Percentiles rank a stretch among this genome's conserved stretches.
Evolutionary conservation across 2,113 vertebrate genomes (phyloP).

Genomic region (Accipiter cooperii): DNA sequence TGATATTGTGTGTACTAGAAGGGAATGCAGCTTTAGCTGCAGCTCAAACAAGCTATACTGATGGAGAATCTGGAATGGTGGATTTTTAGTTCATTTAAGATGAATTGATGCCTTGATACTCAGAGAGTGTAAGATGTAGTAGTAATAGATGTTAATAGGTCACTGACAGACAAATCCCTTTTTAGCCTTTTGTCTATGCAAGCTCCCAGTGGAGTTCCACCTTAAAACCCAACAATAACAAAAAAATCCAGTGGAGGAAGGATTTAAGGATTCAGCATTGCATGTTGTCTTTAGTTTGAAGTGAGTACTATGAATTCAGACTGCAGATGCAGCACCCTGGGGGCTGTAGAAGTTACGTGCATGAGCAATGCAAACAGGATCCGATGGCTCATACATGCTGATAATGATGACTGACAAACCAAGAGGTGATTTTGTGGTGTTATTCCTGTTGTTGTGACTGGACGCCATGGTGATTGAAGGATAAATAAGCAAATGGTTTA

Average conservation of each 20-base stretch:
- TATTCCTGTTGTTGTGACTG: not conserved
- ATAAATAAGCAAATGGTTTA: not conserved
- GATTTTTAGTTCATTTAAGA: not conserved
- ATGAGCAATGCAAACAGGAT: not conserved
- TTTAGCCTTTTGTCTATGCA: not conserved
- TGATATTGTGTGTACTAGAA: not conserved
- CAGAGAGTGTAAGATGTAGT: not conserved
- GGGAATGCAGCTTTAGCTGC: not conserved
- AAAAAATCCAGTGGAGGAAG: not conserved
- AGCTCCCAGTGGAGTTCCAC: not conserved
- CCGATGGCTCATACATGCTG: not conserved
- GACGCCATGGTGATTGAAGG: not conserved
- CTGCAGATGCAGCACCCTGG: not conserved
- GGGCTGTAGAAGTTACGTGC: not conserved
- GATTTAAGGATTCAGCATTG: not conserved
- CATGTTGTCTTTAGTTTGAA: not conserved
- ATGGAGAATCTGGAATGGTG: not conserved
- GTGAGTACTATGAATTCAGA: not conserved
- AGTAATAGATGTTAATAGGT: not conserved
- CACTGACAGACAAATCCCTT: not conserved
- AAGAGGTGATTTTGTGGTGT: not conserved
- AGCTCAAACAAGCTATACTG: not conserved
- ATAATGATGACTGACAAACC: not conserved
- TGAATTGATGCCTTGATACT: not conserved
- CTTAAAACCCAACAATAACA: not conserved